Conservation (phyloP, 2,888 invertebrate genomes). For the Asteroscopus sphinx region DNA sequence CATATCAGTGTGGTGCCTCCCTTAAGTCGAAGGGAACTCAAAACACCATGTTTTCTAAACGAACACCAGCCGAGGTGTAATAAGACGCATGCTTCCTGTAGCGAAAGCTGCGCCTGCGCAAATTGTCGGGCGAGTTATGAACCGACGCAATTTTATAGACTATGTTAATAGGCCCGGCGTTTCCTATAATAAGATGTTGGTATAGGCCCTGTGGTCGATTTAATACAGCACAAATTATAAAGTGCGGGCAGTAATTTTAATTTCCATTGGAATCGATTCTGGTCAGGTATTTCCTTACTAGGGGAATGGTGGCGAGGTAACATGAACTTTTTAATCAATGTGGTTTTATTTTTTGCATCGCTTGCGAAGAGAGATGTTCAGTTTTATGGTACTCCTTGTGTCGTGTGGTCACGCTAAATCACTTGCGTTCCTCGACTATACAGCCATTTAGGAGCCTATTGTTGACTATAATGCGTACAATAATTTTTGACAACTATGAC, state of each 20-base stretch:
- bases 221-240: constrained; percentile 54
- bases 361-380: neutral
- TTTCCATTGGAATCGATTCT: constrained; percentile 36
- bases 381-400: no score
- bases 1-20: constrained; percentile 13
- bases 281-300: constrained; percentile 19
- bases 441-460: no score
- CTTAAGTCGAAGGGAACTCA: constrained; percentile 20
- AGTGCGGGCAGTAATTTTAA: constrained; percentile 42
- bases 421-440: no score
- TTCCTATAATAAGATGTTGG: constrained; percentile 60
- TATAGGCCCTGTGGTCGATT: constrained; percentile 40
- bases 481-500: no score
- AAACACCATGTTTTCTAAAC: constrained; percentile 47
- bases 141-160: constrained; percentile 62
- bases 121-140: constrained; percentile 59
- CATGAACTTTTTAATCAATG: constrained; percentile 6
- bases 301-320: constrained; percentile 1
- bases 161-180: constrained; percentile 60
- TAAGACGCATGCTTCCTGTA: constrained; percentile 64
- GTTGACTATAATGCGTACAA: no score
- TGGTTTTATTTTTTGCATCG: neutral
- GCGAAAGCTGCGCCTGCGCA: constrained; percentile 68
- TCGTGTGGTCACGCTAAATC: no score
- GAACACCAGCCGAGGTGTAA: constrained; percentile 55